These are phyloP conservation scores for Takifugu rubripes DNA, from an alignment of 2,797 vertebrate genomes.

Conservation along the genomic window DNA sequence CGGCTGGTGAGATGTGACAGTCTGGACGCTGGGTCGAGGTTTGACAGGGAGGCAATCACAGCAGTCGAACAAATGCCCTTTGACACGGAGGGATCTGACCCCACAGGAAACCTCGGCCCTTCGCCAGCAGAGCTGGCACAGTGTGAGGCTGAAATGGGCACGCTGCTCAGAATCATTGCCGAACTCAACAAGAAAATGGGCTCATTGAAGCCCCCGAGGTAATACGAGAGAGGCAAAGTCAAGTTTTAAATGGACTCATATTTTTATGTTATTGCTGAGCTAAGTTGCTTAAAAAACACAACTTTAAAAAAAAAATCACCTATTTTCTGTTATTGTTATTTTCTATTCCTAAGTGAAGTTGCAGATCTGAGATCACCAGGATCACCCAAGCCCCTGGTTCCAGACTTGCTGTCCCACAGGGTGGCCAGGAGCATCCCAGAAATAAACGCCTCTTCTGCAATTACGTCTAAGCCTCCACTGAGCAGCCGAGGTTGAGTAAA, in stretches of 20 bases:
- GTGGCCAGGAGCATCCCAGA: constrained; percentile 45
- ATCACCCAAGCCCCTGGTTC: constrained; percentile 52
- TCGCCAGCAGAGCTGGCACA: constrained; percentile 57
- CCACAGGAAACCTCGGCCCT: constrained; percentile 56
- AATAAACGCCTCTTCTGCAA: constrained; percentile 25
- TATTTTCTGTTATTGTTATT: not conserved
- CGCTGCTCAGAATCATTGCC: constrained; percentile 63
- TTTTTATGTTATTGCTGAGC: too few species aligned
- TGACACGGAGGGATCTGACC: constrained; percentile 41
- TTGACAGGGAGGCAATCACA: constrained; percentile 40
- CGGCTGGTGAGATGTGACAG: constrained; percentile 51
- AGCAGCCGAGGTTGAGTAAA: constrained; percentile 45
- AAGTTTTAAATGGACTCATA: too few species aligned
- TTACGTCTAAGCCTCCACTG: constrained; percentile 38
- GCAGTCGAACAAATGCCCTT: constrained; percentile 17
- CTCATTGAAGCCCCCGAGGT: constrained; percentile 73
- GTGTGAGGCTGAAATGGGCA: constrained; percentile 70
- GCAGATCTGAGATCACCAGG: constrained; percentile 43
- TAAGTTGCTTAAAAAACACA: not conserved
- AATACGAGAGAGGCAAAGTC: not conserved
- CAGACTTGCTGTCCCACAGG: constrained; percentile 59
- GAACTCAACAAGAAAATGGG: constrained; percentile 74
- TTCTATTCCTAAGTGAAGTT: constrained; percentile 58
- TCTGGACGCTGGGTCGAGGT: constrained; percentile 43
- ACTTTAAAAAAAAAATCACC: not conserved